phyloP scores from a whole-genome alignment of 37 sponge, comb jelly and placozoan genomes.

The Chondrilla cf. caribensis region DNA sequence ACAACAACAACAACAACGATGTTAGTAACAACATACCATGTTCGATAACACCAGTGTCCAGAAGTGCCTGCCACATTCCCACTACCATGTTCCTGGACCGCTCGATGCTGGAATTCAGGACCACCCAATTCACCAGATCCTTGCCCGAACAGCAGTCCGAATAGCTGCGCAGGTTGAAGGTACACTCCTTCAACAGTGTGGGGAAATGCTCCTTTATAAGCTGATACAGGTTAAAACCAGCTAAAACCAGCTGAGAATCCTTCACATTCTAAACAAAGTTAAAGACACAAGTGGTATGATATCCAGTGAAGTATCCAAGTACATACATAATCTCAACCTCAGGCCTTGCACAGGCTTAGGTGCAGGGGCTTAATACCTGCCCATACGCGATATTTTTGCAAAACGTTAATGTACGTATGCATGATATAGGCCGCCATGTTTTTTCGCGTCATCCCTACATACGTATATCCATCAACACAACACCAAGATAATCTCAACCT shows the following conservation, averaged over 20 bases:
- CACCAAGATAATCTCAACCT: no score
- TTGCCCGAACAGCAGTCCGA: slow-evolving; percentile 64
- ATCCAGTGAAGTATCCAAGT: no score
- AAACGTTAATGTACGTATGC: no score
- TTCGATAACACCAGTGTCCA: slow-evolving; percentile 68
- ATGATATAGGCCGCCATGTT: no score
- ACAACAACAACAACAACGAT: no score
- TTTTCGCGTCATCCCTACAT: no score
- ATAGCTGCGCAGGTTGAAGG: slow-evolving; percentile 58
- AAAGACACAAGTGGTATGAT: neutral
- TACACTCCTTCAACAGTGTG: slow-evolving; percentile 11
- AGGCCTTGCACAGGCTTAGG: no score
- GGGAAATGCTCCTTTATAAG: slow-evolving; percentile 59
- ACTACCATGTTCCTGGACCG: slow-evolving; percentile 62
- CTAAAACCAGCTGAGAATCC: slow-evolving; percentile 47
- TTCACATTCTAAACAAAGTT: neutral
- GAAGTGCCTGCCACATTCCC: slow-evolving; percentile 85
- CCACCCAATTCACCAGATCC: slow-evolving; percentile 76
- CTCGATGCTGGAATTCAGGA: slow-evolving; percentile 40
- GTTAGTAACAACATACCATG: slow-evolving; percentile 79
- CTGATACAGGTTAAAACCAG: slow-evolving; percentile 48
- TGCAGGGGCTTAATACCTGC: no score
- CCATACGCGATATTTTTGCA: no score
- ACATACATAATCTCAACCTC: no score
- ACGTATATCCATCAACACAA: no score